Conservation (phyloP, 2,888 invertebrate species). For the Cosmia trapezina region DNA sequence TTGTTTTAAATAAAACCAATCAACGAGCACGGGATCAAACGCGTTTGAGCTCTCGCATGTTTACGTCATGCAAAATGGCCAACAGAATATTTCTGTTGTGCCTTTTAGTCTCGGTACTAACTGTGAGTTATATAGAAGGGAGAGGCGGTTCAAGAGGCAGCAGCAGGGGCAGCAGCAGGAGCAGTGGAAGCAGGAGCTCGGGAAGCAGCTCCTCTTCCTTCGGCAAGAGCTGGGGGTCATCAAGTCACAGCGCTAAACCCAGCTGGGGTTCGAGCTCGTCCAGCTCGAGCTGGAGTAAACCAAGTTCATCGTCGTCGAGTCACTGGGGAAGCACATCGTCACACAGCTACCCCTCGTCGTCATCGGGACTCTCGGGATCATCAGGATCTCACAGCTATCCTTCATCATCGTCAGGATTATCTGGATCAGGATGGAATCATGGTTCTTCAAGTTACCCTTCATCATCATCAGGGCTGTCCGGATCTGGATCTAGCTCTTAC, state of each 20-base stretch:
- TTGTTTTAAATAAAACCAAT: slow-evolving; percentile 68
- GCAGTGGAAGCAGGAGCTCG: slow-evolving; percentile 55
- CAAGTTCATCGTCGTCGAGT: slow-evolving; percentile 52
- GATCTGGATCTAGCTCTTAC: slow-evolving; percentile 24
- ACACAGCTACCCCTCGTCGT: slow-evolving; percentile 44
- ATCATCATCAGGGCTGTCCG: slow-evolving; percentile 33
- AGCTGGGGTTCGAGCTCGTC: slow-evolving; percentile 21
- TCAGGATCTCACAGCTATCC: slow-evolving; percentile 46
- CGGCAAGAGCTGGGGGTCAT: slow-evolving; percentile 62
- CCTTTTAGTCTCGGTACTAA: slow-evolving; percentile 75
- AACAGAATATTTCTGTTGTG: slow-evolving; percentile 79
- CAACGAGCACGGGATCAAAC: slow-evolving; percentile 61
- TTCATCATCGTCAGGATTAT: slow-evolving; percentile 43
- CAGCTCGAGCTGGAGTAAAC: slow-evolving; percentile 42
- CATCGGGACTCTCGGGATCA: slow-evolving; percentile 33
- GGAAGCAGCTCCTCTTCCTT: slow-evolving; percentile 56
- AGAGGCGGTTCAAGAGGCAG: slow-evolving; percentile 65
- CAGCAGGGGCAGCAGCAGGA: slow-evolving; percentile 61
- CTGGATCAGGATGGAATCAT: slow-evolving; percentile 21
- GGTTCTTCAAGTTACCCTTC: slow-evolving; percentile 35
- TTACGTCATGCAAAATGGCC: slow-evolving; percentile 75
- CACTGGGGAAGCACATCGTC: slow-evolving; percentile 48
- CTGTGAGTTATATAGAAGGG: slow-evolving; percentile 73
- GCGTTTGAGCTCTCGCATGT: slow-evolving; percentile 63
- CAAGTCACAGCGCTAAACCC: slow-evolving; percentile 27